These are phyloP conservation scores for Coracias cyanogaster DNA, from an alignment of 2,797 vertebrate genomes.

Conservation along the genomic window DNA sequence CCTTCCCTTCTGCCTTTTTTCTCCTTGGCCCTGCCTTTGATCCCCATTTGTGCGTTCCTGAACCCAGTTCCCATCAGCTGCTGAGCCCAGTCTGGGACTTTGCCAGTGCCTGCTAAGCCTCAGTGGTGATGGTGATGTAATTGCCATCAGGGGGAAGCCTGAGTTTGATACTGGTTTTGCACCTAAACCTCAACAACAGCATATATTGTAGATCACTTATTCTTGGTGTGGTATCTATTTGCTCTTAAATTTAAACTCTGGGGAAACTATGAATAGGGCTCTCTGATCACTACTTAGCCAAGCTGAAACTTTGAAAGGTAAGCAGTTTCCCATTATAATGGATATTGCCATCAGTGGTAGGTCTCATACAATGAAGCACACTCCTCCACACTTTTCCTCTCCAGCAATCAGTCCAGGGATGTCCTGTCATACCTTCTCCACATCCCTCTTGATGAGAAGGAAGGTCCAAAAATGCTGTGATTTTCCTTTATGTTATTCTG, in stretches of 20 bases:
- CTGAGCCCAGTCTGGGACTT: too few species aligned
- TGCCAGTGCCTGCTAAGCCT: too few species aligned
- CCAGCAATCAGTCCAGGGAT: not conserved
- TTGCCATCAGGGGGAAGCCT: too few species aligned
- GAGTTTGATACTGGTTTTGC: too few species aligned
- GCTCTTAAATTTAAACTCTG: not conserved
- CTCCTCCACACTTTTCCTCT: not conserved
- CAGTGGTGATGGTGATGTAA: too few species aligned
- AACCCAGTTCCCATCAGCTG: too few species aligned
- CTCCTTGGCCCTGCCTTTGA: too few species aligned
- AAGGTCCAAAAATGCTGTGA: not conserved
- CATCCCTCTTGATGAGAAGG: not conserved
- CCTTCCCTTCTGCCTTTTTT: too few species aligned
- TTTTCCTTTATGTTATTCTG: not conserved
- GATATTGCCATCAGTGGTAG: not conserved
- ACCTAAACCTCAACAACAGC: not conserved
- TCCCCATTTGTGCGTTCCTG: too few species aligned
- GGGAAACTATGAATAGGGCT: not conserved
- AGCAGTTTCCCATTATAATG: not conserved
- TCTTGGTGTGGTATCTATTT: not conserved
- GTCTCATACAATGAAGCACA: not conserved
- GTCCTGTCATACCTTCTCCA: not conserved
- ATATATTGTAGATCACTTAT: not conserved
- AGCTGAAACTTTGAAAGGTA: not conserved
- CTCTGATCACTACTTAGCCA: not conserved